Conservation (phyloP, 2,113 vertebrate genomes). For the Perognathus longimembris region DNA sequence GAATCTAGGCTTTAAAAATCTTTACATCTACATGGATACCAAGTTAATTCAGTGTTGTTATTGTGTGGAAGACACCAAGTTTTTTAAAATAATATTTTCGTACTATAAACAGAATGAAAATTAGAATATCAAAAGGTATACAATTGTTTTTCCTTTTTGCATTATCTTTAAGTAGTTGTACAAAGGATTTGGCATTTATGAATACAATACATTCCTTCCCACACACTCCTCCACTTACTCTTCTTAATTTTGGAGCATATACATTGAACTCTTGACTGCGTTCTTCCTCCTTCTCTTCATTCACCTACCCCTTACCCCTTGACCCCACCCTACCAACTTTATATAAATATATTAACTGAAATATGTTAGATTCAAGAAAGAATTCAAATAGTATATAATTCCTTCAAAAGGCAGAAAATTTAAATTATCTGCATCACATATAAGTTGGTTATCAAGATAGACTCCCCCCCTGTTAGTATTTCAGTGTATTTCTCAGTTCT, state of each 20-base stretch:
- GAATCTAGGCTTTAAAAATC: slow-evolving; percentile 25
- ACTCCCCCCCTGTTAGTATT: background rate
- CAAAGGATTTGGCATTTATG: too few relatives aligned
- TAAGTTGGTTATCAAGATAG: background rate
- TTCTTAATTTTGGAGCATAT: too few relatives aligned
- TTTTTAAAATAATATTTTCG: background rate
- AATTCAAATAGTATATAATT: too few relatives aligned
- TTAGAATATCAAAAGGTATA: background rate
- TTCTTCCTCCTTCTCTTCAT: too few relatives aligned
- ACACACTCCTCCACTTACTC: too few relatives aligned
- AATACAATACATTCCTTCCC: too few relatives aligned
- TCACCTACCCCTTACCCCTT: too few relatives aligned
- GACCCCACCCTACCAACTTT: too few relatives aligned
- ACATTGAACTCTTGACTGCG: too few relatives aligned
- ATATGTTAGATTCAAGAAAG: too few relatives aligned
- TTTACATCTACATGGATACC: background rate
- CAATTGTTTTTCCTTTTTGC: background rate
- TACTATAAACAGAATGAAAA: background rate
- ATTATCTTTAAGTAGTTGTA: too few relatives aligned
- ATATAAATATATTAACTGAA: too few relatives aligned
- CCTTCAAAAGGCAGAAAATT: background rate
- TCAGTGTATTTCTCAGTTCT: background rate
- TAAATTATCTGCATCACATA: background rate
- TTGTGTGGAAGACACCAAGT: background rate
- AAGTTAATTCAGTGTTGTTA: slow-evolving; percentile 44